phyloP scores from a whole-genome alignment of 2,113 vertebrate genomes.

The Nothoprocta perdicaria region DNA sequence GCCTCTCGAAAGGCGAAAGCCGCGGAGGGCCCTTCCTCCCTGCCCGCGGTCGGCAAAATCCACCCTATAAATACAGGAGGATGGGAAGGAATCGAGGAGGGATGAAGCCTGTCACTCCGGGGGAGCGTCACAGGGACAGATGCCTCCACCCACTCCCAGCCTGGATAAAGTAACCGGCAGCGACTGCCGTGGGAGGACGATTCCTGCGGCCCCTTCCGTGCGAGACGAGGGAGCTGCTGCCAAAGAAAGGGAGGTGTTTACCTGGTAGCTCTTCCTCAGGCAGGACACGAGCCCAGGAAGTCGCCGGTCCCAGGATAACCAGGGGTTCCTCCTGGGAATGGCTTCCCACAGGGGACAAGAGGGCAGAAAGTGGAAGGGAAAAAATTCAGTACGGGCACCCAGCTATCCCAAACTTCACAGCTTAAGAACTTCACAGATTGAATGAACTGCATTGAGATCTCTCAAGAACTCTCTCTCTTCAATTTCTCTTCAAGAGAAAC shows the following conservation, averaged over 20 bases:
- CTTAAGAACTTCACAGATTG: neutral
- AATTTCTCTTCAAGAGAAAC: neutral
- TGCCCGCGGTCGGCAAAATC: neutral
- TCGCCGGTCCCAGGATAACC: neutral
- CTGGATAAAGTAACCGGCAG: fast-evolving
- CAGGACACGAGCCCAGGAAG: neutral
- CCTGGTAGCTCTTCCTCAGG: neutral
- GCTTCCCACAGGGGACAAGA: slow-evolving; percentile 19
- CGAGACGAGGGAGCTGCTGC: neutral
- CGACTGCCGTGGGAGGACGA: fast-evolving
- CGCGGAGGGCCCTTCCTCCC: neutral
- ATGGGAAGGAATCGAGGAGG: neutral
- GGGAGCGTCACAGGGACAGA: neutral
- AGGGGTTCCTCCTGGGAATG: slow-evolving; percentile 10
- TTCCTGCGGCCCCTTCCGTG: neutral
- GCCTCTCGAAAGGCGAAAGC: neutral
- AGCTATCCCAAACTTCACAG: neutral
- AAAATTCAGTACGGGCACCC: too few relatives aligned
- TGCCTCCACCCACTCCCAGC: neutral
- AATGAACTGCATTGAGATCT: neutral
- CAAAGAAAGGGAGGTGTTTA: neutral
- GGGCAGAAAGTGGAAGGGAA: neutral
- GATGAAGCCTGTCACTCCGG: neutral
- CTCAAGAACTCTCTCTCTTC: neutral
- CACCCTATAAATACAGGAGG: too few relatives aligned